Conservation (phyloP, 2,113 vertebrate genomes). For the Seriola aureovittata region DNA sequence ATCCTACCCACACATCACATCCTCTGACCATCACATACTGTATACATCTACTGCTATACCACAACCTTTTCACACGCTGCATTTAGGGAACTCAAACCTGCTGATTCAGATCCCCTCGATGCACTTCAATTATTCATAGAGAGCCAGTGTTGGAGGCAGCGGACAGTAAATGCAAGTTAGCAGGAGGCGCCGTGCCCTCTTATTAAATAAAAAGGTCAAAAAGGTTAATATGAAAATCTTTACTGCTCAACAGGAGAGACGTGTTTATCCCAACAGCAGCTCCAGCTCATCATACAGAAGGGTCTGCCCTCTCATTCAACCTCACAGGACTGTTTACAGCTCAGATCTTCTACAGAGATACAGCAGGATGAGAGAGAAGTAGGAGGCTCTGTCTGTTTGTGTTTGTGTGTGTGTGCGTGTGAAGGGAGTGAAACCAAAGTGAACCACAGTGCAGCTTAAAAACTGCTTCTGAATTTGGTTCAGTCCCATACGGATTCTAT, state of each 20-base stretch:
- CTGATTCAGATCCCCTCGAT: background rate
- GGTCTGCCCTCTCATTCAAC: conserved; percentile 57
- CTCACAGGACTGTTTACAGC: conserved; percentile 50
- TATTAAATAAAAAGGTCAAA: background rate
- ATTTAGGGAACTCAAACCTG: background rate
- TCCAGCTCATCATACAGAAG: conserved; percentile 1
- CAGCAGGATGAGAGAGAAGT: conserved; percentile 20
- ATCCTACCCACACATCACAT: background rate
- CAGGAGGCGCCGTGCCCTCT: background rate
- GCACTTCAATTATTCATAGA: background rate
- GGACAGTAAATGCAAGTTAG: no score
- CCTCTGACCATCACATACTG: no score
- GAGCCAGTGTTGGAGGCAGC: background rate
- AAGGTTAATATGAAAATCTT: conserved; percentile 2
- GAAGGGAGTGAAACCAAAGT: background rate
- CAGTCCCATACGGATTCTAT: conserved; percentile 8
- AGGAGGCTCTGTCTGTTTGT: background rate
- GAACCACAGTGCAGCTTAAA: conserved; percentile 4
- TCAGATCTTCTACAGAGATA: conserved; percentile 57
- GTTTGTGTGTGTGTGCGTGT: background rate
- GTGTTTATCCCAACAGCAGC: conserved; percentile 28
- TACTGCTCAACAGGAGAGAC: background rate
- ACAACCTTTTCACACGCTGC: background rate
- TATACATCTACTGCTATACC: background rate
- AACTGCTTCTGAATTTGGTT: conserved; percentile 18